Percentiles rank a stretch among this genome's conserved stretches.
Evolutionary conservation across 2,797 vertebrate species (phyloP).

Genomic region (Carcharodon carcharias): DNA sequence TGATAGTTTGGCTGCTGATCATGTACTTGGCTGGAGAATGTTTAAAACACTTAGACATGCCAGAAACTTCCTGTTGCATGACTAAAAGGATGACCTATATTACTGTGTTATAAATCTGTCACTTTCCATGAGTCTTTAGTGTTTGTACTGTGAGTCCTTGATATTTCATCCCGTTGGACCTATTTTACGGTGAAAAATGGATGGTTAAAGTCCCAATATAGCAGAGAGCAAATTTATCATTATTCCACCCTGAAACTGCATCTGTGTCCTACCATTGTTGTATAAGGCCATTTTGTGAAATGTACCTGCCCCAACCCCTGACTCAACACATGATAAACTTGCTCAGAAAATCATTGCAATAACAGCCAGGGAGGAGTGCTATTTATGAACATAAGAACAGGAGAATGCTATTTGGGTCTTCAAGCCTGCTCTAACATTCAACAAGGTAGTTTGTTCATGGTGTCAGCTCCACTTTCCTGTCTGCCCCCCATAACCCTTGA

Average conservation of each 20-base stretch:
- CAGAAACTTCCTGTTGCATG: not conserved
- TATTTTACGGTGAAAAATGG: not conserved
- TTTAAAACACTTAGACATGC: not conserved
- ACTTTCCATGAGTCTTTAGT: not conserved
- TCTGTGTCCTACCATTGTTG: not conserved
- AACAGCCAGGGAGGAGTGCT: not conserved
- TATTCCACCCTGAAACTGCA: not conserved
- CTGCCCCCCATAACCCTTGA: too few relatives aligned
- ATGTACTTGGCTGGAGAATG: not conserved
- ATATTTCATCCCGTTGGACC: not conserved
- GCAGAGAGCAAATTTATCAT: not conserved
- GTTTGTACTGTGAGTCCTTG: not conserved
- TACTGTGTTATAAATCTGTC: not conserved
- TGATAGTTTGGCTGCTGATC: not conserved
- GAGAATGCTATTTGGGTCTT: too few relatives aligned
- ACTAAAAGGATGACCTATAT: not conserved
- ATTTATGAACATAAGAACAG: not conserved
- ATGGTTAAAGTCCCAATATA: not conserved
- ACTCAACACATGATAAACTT: not conserved
- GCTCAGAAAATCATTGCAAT: not conserved
- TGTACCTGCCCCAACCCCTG: not conserved
- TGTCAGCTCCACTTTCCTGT: too few relatives aligned
- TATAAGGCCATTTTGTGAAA: not conserved
- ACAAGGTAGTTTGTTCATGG: too few relatives aligned
- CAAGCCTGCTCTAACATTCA: too few relatives aligned